Conservation (phyloP, 2,113 vertebrate genomes). For the Megaceryle maxima region DNA sequence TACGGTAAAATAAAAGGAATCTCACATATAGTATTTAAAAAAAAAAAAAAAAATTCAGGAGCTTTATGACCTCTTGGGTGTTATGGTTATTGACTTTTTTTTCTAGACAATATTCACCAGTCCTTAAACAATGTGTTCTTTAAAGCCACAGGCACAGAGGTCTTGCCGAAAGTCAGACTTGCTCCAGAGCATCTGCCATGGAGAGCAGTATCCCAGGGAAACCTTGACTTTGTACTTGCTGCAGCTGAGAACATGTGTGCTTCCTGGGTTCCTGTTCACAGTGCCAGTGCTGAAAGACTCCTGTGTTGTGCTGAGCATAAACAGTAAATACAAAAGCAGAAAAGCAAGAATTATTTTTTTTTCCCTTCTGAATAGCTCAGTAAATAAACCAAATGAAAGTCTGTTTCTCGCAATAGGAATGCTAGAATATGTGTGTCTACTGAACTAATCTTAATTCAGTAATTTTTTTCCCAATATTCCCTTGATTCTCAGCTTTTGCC, state of each 20-base stretch:
- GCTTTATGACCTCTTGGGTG: not conserved
- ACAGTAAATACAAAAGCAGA: not conserved
- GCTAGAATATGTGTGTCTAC: not conserved
- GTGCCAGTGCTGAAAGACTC: not conserved
- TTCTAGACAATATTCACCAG: not conserved
- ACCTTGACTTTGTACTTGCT: not conserved
- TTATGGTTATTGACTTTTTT: not conserved
- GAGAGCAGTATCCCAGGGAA: not conserved
- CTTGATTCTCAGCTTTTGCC: not conserved
- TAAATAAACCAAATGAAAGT: accelerated
- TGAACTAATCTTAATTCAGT: not conserved
- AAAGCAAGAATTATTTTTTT: not conserved
- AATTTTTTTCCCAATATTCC: not conserved
- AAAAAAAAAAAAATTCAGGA: not conserved
- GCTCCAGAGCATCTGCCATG: not conserved
- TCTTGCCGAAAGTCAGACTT: not conserved
- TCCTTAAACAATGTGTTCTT: not conserved
- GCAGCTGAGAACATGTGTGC: not conserved
- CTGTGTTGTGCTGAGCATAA: not conserved
- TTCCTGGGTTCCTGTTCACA: not conserved
- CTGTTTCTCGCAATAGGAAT: not conserved
- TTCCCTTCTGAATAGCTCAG: not conserved
- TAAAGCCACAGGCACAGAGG: not conserved
- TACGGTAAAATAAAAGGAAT: not conserved
- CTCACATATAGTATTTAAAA: not conserved